Percentiles rank a stretch among this genome's conserved stretches.
These are phyloP conservation scores for Peromyscus polionotus DNA, from an alignment of 2,113 vertebrate genomes.

Conservation along the genomic window DNA sequence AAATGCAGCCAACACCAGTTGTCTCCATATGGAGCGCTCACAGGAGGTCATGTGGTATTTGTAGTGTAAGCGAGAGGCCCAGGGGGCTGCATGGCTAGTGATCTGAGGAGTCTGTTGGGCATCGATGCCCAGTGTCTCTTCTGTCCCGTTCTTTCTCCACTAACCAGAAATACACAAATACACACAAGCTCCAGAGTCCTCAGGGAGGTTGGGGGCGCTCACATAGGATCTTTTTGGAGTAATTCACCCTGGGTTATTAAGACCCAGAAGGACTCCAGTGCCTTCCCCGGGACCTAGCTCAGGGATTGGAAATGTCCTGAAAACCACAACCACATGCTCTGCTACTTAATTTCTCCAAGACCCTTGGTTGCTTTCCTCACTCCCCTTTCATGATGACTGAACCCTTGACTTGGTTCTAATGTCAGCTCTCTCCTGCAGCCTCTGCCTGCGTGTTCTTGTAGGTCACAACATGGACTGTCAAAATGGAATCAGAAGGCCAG, in stretches of 20 bases:
- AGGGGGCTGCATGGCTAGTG: not conserved
- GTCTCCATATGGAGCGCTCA: not conserved
- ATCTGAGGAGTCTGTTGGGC: not conserved
- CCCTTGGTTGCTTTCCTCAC: not conserved
- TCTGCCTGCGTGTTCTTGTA: not conserved
- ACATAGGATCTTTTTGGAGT: not conserved
- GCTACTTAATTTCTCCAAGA: not conserved
- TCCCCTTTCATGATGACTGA: not conserved
- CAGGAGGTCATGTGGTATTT: not conserved
- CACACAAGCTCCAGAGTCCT: not conserved
- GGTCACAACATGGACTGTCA: not conserved
- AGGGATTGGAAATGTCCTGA: not conserved
- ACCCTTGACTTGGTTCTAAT: not conserved
- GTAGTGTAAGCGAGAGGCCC: not conserved
- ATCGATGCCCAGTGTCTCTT: not conserved
- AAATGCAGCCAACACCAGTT: not conserved
- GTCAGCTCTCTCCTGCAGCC: constrained; percentile 39
- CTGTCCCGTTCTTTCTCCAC: not conserved
- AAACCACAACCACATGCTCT: not conserved
- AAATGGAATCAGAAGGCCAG: not conserved
- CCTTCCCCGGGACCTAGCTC: not conserved
- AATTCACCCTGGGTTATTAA: not conserved
- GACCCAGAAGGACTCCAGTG: not conserved
- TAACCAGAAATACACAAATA: not conserved
- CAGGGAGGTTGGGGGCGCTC: not conserved